Evolutionary conservation across 2,888 invertebrate genomes (phyloP).

Genomic region (Epistrophella euchroma): DNA sequence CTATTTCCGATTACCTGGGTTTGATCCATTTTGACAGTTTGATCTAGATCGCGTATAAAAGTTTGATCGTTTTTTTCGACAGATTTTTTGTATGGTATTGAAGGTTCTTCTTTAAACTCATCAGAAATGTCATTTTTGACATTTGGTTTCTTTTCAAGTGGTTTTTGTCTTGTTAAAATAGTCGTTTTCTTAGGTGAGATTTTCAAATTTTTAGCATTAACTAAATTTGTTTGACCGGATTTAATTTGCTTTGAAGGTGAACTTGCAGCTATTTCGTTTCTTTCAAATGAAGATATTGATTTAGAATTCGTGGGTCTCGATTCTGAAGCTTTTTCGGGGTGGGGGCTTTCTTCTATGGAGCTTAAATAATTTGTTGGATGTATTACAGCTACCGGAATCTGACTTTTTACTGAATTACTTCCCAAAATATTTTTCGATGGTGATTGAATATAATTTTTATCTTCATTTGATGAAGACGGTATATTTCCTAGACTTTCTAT

Average conservation of each 20-base stretch:
- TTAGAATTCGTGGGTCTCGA: not conserved
- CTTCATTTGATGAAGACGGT: not conserved
- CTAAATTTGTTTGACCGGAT: not conserved
- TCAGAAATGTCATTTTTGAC: slow-evolving; percentile 16
- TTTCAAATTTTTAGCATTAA: slow-evolving; percentile 6
- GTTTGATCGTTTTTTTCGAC: not conserved
- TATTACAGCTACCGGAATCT: slow-evolving; percentile 28
- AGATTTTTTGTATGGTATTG: not conserved
- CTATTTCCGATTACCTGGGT: not conserved
- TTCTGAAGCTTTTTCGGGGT: not conserved
- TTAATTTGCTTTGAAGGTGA: not conserved
- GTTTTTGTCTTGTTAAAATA: not conserved
- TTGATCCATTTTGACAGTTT: slow-evolving; percentile 8
- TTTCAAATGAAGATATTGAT: not conserved
- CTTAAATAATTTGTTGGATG: slow-evolving; percentile 31
- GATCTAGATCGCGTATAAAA: not conserved
- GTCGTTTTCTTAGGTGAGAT: not conserved
- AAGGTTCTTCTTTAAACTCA: not conserved
- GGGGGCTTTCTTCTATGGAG: not conserved
- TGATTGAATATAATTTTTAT: not conserved
- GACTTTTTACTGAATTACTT: not conserved
- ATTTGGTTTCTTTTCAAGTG: slow-evolving; percentile 8
- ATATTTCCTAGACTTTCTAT: not conserved
- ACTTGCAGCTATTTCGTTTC: not conserved
- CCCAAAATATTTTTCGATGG: not conserved